Base-by-base conservation (phyloP, 1,140 invertebrate genomes). In the Bombus confusus region DNA sequence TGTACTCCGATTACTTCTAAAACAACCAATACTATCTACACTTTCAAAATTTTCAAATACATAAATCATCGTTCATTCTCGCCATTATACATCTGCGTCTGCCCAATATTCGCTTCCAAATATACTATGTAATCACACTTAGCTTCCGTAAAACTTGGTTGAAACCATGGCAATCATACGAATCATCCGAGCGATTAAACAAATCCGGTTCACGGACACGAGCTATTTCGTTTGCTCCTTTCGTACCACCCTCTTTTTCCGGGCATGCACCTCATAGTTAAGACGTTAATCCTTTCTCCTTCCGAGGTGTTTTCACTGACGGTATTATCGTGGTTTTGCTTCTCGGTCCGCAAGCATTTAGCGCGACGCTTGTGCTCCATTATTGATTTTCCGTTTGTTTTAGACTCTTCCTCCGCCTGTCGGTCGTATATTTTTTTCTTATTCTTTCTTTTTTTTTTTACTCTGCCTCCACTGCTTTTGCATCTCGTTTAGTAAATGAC, bases 371-470 rank as follows among this genome's bases (percentile, higher is more conserved):
- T 28, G 47, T 76, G 66, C 25, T 43, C 72, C 72, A 59, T 78
- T 86, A 83, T 83, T 73, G 74, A 71, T 83, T 77, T 86, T 73
- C 66, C 47, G 80, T 77, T 83, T 77, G 39, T 86, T 73, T 72
- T 71, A 76, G 52, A 66, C 39, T 77, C 57, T 83, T 74, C 79
- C 43, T 31, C 43, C 22, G n/a, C 25, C 52, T n/a, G 47, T 62
- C 52, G 52, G 43, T 83, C 75, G 59, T 80, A 28, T 57, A 68
- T 18, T 8, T 57, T 13, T 81, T n/a, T 22, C 25, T 25, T 52
- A 37, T 12, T 34, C 22, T 47, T 10, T 5, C 18, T 1, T 18
- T 15, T 62, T 15, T 31, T 2, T 31, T 18, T 18, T 31, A 2
- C 28, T 31, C 18, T 12, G 12, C 34, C 4, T 34, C 1, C 34